Evolutionary conservation across 2,888 invertebrate genomes (phyloP).

Genomic region (Salpingus planirostris): DNA sequence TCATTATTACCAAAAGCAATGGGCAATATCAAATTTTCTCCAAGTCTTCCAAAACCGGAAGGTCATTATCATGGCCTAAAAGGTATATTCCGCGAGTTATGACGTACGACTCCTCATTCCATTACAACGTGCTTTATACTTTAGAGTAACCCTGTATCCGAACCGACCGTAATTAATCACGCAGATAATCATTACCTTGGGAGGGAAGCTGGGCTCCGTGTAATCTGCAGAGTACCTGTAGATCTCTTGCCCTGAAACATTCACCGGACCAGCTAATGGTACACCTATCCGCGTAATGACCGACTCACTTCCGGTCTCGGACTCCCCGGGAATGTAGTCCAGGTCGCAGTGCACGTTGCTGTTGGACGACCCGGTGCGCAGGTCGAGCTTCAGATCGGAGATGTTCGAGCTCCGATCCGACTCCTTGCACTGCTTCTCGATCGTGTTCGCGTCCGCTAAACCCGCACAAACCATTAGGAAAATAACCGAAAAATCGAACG

Average conservation of each 20-base stretch:
- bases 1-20: too few species aligned
- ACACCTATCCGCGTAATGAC: conserved; percentile 55
- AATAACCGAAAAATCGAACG: not conserved
- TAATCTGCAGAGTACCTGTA: conserved; percentile 67
- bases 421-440: conserved; percentile 56
- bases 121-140: too few species aligned
- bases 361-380: conserved; percentile 72
- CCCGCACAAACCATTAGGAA: not conserved
- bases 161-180: too few species aligned
- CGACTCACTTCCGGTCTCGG: conserved; percentile 47
- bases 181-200: too few species aligned
- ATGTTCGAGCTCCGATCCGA: conserved; percentile 88
- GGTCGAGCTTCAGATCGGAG: conserved; percentile 83
- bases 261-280: conserved; percentile 71
- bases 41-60: too few species aligned
- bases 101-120: too few species aligned
- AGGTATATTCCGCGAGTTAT: too few species aligned
- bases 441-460: conserved; percentile 45
- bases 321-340: conserved; percentile 49
- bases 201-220: conserved; percentile 69
- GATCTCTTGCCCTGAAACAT: conserved; percentile 60
- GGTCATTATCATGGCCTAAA: too few species aligned
- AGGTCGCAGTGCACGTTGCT: conserved; percentile 54
- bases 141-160: too few species aligned
- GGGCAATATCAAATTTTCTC: too few species aligned